These are phyloP conservation scores for Metopia argyrocephala DNA, from an alignment of 2,888 invertebrate species.

Conservation along the genomic window DNA sequence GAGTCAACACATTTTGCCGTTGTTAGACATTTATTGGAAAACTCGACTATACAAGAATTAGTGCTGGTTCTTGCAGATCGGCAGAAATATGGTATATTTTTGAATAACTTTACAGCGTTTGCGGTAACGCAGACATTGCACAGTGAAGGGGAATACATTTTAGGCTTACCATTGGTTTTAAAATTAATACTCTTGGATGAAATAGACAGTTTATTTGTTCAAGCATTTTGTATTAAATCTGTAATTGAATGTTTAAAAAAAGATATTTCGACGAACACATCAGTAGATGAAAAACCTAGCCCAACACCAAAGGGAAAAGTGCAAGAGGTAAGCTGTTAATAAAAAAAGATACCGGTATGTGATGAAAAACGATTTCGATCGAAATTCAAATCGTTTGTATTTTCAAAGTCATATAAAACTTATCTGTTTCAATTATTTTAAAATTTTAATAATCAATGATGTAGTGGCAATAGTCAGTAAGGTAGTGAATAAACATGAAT, in stretches of 20 bases:
- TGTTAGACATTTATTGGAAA: conserved; percentile 68
- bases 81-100: conserved; percentile 92
- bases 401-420: too few relatives aligned
- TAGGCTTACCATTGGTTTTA: conserved; percentile 88
- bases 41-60: conserved; percentile 80
- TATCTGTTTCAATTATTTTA: too few relatives aligned
- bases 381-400: too few relatives aligned
- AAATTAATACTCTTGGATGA: conserved; percentile 95
- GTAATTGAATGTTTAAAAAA: conserved; percentile 85
- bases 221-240: conserved; percentile 85
- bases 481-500: too few relatives aligned
- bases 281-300: conserved; percentile 7
- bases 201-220: conserved; percentile 84
- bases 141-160: conserved; percentile 82
- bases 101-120: conserved; percentile 89
- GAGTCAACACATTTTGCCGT: conserved; percentile 63
- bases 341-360: too few relatives aligned
- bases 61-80: conserved; percentile 88
- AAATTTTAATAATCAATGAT: too few relatives aligned
- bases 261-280: background rate
- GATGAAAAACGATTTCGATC: too few relatives aligned
- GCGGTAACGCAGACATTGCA: conserved; percentile 89
- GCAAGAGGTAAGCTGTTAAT: conserved; percentile 39
- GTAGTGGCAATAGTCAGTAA: too few relatives aligned
- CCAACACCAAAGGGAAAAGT: conserved; percentile 32